Percentiles rank a stretch among this genome's conserved stretches.
Evolutionary conservation across 2,888 invertebrate species (phyloP).

Genomic region (Lutraria lutraria): DNA sequence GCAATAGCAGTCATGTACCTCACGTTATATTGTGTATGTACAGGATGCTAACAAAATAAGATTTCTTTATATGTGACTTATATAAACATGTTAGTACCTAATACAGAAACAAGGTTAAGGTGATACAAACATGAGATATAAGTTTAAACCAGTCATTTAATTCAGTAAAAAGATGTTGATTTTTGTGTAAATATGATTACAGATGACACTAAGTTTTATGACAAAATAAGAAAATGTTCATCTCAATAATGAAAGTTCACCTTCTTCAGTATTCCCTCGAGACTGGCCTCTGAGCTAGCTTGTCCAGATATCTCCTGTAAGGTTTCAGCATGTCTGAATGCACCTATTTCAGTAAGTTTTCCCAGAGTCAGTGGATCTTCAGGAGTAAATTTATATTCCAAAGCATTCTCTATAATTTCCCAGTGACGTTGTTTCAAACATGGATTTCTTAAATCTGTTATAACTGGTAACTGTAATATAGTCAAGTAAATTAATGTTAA

Average conservation of each 20-base stretch:
- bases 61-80: no score
- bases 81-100: no score
- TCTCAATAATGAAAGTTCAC: slow-evolving; percentile 84
- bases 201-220: no score
- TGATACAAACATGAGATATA: no score
- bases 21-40: no score
- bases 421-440: slow-evolving; percentile 93
- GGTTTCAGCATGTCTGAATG: slow-evolving; percentile 91
- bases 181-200: no score
- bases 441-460: slow-evolving; percentile 93
- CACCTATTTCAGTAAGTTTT: slow-evolving; percentile 91
- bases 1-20: no score
- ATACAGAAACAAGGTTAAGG: no score
- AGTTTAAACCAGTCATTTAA: no score
- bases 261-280: slow-evolving; percentile 93
- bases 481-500: background rate
- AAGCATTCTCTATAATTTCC: slow-evolving; percentile 92
- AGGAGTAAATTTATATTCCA: slow-evolving; percentile 91
- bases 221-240: no score
- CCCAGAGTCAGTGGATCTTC: slow-evolving; percentile 91
- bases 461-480: slow-evolving; percentile 89
- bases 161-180: no score
- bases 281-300: slow-evolving; percentile 94
- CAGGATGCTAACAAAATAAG: no score
- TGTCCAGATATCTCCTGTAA: slow-evolving; percentile 95